Evolutionary conservation across 2,888 invertebrate species (phyloP), one percentile per base, ranked within the genome.

Genomic region (Anorthoa munda): DNA sequence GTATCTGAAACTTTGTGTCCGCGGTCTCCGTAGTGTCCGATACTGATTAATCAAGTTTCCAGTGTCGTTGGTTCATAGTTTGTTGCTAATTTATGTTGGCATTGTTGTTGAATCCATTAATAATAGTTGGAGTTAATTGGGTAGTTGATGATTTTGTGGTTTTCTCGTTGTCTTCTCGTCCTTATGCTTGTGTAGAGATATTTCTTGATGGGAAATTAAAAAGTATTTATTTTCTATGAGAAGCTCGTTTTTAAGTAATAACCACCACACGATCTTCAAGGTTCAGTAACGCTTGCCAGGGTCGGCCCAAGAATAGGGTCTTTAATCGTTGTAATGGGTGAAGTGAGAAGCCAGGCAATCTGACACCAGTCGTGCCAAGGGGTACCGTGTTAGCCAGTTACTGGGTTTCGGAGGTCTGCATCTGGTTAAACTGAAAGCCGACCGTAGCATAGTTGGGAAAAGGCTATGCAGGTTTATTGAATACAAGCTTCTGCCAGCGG

Each of bases 21-120:
- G 64, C 53, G 60, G 74, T 66, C 55, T 78, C 56, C 12, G 51
- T 48, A 68, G 72, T 83, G 83, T 85, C 74, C 64, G 56, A 83
- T 70, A 79, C 83, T 81, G 84, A 81, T 79, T 79, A 81, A 77
- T 77, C 60, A 75, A 83, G 87, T 85, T 85, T 72, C 64, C 21
- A 70, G 64, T 66, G 65, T 61, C 69, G 58, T 87, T 73, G 46
- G 51, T 70, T 53, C 23, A 60, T 65, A 85, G 74, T 85, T 71
- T 68, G 73, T 78, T 72, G 58, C 69, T 77, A 85, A 79, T 83
- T 76, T 74, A 78, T 79, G 70, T 63, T 51, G 60, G 31, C 68
- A 75, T 77, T 66, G 85, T 76, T 79, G 82, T 72, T 69, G 23
- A 65, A 81, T 70, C 82, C 77, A 75, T 81, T 81, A 75, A 84